phyloP scores from a whole-genome alignment of 2,113 vertebrate species.

The Cynocephalus volans region DNA sequence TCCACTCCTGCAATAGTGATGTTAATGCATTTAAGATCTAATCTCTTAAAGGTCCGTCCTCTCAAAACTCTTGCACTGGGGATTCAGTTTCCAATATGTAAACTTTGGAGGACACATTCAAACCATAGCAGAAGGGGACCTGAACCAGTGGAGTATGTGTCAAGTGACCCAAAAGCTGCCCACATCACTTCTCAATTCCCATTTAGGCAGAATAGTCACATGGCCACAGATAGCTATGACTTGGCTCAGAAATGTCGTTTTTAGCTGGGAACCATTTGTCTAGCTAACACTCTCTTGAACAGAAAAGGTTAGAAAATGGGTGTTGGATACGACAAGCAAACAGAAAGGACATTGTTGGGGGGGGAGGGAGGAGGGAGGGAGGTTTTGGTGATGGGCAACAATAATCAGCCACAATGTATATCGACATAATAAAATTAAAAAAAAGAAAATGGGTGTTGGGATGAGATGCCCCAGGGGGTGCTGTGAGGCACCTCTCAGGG shows the following conservation, averaged over 20 bases:
- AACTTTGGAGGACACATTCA: no score
- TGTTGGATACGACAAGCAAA: no score
- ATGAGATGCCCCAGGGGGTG: not conserved
- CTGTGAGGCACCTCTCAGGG: not conserved
- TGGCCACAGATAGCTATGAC: not conserved
- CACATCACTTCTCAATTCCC: not conserved
- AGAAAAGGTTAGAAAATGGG: not conserved
- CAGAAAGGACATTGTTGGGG: no score
- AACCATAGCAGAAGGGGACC: not conserved
- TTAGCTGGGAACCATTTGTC: not conserved
- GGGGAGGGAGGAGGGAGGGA: no score
- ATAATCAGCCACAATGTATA: no score
- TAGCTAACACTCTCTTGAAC: not conserved
- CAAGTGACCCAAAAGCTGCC: not conserved
- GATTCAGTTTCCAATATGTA: no score
- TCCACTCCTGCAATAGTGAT: no score
- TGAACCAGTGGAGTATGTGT: not conserved
- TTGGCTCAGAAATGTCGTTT: not conserved
- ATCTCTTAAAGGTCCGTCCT: no score
- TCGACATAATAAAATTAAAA: no score
- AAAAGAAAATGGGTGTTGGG: not conserved
- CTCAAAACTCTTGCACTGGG: no score
- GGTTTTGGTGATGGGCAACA: no score
- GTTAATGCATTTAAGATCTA: no score
- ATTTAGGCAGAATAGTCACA: not conserved